A percentile compares a stretch with the other conserved stretches of the same genome.
These are phyloP conservation scores for Ophthalmotilapia sp. DNA, from an alignment of 2,113 vertebrate genomes.

Conservation along the genomic window DNA sequence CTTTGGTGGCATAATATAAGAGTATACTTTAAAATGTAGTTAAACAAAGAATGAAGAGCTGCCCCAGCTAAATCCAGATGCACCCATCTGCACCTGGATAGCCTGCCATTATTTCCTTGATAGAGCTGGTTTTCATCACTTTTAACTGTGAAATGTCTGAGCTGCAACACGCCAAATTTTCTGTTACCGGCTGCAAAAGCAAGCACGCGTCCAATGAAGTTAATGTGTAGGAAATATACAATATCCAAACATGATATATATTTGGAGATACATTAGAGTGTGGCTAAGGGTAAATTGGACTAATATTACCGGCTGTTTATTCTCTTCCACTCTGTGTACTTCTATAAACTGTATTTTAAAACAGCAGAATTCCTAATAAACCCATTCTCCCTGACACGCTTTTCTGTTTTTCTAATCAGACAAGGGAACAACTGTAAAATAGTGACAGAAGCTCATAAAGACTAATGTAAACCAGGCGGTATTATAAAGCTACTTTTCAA, in stretches of 20 bases:
- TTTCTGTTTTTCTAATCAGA: neutral
- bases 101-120: neutral
- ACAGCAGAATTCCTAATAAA: neutral
- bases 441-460: neutral
- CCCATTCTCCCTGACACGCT: neutral
- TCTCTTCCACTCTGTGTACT: neutral
- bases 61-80: neutral
- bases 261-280: neutral
- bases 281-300: neutral
- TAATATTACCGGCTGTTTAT: neutral
- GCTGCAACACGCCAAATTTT: neutral
- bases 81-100: neutral
- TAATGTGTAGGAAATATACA: neutral
- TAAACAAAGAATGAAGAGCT: neutral
- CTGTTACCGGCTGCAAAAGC: fast-evolving
- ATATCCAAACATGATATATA: neutral
- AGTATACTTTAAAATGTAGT: neutral
- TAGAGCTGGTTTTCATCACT: neutral
- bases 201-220: fast-evolving
- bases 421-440: neutral
- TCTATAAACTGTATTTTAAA: neutral
- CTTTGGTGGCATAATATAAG: neutral
- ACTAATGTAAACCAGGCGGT: neutral
- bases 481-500: neutral
- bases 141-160: neutral